Evolutionary conservation across 2,888 invertebrate species (phyloP), one percentile per base, ranked within the genome.

Genomic region (Bugula neritina): DNA sequence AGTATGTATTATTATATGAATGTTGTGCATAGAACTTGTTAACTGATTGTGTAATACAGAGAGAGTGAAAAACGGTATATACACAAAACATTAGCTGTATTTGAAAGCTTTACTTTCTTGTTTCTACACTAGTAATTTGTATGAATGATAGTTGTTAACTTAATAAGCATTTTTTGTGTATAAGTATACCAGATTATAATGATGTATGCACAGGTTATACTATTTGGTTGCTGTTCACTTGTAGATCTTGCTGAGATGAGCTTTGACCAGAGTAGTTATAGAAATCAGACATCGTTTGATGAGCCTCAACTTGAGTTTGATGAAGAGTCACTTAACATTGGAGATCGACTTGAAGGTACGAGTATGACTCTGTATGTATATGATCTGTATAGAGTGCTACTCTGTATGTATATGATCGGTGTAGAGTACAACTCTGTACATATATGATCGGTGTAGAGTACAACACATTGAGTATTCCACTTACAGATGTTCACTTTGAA

Each of bases 231-330:
- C n/a, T 57, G n/a, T 57, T 27, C 3, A 13, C 57, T 21, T 57
- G n/a, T n/a, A 63, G 63, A 63, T 27, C 13, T 31, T 13, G 34
- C 63, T 13, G 63, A 63, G 27, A 31, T 63, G 29, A 63, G 34
- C 27, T 63, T 63, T 31, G 27, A 25, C 5, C 25, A 63, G 13
- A 13, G 31, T 31, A 13, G 63, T n/a, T 63, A 63, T 31, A 63
- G 31, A 58, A 29, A 54, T 63, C 69, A 69, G 52, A 34, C 43
- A 54, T 43, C 57, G 17, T 27, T 31, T 57, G 80, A 94, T 84
- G 96, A 97, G 84, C 95, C 95, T 21, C 92, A 93, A 85, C 87
- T 96, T 82, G 95, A 96, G 85, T 96, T 96, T 86, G 96, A 97
- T 86, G 96, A 96, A 85, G 70, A 54, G 31, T 70, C 70, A 23